Evolutionary conservation across 2,888 invertebrate species (phyloP).

Genomic region (Harpalus rufipes): DNA sequence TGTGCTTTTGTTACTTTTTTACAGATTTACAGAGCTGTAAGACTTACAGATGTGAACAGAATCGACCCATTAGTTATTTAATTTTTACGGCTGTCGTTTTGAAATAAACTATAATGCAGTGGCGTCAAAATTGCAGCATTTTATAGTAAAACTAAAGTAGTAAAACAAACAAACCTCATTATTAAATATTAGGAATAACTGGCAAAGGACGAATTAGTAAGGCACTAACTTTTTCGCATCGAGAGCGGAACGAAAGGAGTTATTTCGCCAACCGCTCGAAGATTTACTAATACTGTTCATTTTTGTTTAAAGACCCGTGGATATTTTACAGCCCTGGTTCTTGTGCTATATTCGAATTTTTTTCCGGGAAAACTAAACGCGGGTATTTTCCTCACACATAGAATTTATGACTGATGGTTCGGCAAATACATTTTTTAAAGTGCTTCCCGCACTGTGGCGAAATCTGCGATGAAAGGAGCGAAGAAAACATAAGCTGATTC

Average conservation of each 20-base stretch:
- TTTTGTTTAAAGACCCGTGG: conserved; percentile 46
- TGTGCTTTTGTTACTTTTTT: too few relatives aligned
- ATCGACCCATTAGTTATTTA: too few relatives aligned
- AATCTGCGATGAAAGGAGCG: conserved; percentile 6
- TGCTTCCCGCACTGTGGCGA: not conserved
- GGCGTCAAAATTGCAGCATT: too few relatives aligned
- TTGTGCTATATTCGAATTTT: conserved; percentile 23
- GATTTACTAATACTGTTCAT: conserved; percentile 44
- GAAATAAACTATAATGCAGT: too few relatives aligned
- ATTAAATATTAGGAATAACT: too few relatives aligned
- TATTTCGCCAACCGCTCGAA: conserved; percentile 36
- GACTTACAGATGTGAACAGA: too few relatives aligned
- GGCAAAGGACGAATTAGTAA: not conserved
- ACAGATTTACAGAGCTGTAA: too few relatives aligned
- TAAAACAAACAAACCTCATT: too few relatives aligned
- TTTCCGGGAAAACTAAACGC: conserved; percentile 32
- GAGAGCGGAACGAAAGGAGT: conserved; percentile 28
- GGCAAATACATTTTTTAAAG: conserved; percentile 35
- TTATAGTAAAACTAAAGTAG: too few relatives aligned
- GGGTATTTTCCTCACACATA: conserved; percentile 33
- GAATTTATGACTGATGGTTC: conserved; percentile 32
- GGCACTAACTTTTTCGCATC: not conserved
- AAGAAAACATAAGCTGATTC: not conserved
- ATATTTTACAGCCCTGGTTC: conserved; percentile 29
- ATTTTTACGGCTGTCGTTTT: too few relatives aligned